Evolutionary conservation across 2,888 invertebrate species (phyloP), one percentile per base, ranked within the genome.

Genomic region (Galerucella pusilla): DNA sequence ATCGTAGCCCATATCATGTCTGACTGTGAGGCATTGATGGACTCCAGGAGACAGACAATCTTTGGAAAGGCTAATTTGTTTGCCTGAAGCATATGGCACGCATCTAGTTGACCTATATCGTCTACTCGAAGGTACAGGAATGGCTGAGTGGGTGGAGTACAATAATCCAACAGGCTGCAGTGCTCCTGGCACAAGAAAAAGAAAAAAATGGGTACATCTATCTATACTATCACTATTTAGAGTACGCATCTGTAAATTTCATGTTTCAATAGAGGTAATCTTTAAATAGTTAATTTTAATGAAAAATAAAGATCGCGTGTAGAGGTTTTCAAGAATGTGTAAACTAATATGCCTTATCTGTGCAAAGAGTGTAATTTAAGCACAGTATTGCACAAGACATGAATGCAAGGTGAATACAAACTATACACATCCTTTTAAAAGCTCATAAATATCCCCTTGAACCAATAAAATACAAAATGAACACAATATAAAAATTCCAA

Each of bases 401-500:
- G 60, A 71, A 68, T 35, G 70, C 71, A 68, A 74, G 60, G 67
- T 73, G 72, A 75, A 72, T 71, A 69, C 68, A 72, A 75, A 77
- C 71, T 73, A 69, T 75, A 71, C 75, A 74, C 75, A 74, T 77
- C 74, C 61, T 68, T 71, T 77, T 77, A 79, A 78, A 80, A 75
- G 65, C 71, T 70, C 73, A 77, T 80, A 80, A 80, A 80, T 78
- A 78, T 73, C 75, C 70, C 52, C 74, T 75, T 76, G 78, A 79
- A 80, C 78, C 79, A 80, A 81, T 81, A 80, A 81, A 80, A 78
- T 77, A 77, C 79, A 79, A 78, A 82, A 80, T 78, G 78, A 77
- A 79, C 76, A 78, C 78, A 82, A 80, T 79, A 81, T 79, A 81
- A 80, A 42, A 82, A 81, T 79, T 82, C 79, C 77, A 78, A 80